Evolutionary conservation across 2,888 invertebrate genomes (phyloP).

Genomic region (Salticus scenicus): DNA sequence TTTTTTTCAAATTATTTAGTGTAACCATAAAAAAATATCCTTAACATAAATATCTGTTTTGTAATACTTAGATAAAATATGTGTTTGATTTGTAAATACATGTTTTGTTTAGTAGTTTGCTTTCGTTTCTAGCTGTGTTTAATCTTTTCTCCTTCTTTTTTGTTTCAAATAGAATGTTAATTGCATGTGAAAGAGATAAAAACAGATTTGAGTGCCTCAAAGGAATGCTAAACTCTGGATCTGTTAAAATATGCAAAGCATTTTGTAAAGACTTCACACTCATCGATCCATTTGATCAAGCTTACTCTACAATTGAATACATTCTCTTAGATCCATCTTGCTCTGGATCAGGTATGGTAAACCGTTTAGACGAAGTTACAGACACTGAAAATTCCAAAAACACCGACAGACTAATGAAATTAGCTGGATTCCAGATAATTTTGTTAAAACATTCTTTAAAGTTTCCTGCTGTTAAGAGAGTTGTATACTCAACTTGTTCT

Average conservation of each 20-base stretch:
- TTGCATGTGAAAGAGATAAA: conserved; percentile 86
- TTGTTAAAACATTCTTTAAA: conserved; percentile 90
- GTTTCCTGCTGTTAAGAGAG: conserved; percentile 88
- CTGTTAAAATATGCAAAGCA: conserved; percentile 82
- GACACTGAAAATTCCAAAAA: conserved; percentile 76
- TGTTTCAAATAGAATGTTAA: conserved; percentile 85
- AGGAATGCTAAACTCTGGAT: conserved; percentile 81
- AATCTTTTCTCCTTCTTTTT: conserved; percentile 4
- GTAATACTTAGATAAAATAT: too few species aligned
- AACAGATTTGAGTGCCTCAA: conserved; percentile 82
- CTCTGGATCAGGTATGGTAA: conserved; percentile 88
- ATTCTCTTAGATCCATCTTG: conserved; percentile 98
- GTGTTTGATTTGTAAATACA: too few species aligned
- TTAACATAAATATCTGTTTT: too few species aligned
- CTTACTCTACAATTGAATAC: conserved; percentile 85
- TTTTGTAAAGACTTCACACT: conserved; percentile 84
- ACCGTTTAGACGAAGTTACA: conserved; percentile 77
- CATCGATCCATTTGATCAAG: conserved; percentile 79
- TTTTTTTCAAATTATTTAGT: too few species aligned
- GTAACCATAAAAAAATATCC: too few species aligned
- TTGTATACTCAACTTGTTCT: conserved; percentile 98
- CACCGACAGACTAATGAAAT: conserved; percentile 72
- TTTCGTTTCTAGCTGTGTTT: too few species aligned
- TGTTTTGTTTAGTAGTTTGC: too few species aligned
- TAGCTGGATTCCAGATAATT: conserved; percentile 83